A percentile compares a stretch with the other conserved stretches of the same genome.
Evolutionary conservation across 53 echinoderm and acorn worm species (phyloP).

Genomic region (Crossaster papposus): DNA sequence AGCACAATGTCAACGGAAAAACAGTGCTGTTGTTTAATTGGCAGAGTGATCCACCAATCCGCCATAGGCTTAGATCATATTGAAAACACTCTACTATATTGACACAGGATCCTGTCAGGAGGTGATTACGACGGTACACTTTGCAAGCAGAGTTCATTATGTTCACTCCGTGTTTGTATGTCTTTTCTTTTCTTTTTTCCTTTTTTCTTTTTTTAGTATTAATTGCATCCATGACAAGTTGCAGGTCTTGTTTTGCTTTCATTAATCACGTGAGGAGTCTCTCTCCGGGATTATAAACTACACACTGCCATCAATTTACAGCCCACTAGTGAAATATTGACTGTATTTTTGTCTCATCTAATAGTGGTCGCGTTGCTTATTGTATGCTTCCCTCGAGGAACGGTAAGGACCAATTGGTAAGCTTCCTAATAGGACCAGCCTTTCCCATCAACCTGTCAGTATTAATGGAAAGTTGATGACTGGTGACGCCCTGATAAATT

Average conservation of each 20-base stretch:
- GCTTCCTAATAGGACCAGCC: neutral
- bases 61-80: neutral
- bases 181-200: too few relatives aligned
- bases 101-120: neutral
- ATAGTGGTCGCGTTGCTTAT: neutral
- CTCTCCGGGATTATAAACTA: too few relatives aligned
- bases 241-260: neutral
- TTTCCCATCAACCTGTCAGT: neutral
- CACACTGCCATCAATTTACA: too few relatives aligned
- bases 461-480: neutral
- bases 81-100: too few relatives aligned
- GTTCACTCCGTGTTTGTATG: neutral
- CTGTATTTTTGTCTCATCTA: neutral
- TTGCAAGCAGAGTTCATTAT: neutral
- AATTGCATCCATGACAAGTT: neutral
- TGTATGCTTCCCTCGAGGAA: neutral
- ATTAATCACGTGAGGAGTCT: neutral
- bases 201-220: neutral
- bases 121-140: neutral
- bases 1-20: neutral
- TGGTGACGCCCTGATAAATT: neutral
- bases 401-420: too few relatives aligned
- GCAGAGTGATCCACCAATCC: neutral
- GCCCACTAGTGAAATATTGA: too few relatives aligned
- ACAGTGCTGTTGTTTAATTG: neutral